Evolutionary conservation across 1,140 invertebrate genomes (phyloP).

Genomic region (Aplysia californica): DNA sequence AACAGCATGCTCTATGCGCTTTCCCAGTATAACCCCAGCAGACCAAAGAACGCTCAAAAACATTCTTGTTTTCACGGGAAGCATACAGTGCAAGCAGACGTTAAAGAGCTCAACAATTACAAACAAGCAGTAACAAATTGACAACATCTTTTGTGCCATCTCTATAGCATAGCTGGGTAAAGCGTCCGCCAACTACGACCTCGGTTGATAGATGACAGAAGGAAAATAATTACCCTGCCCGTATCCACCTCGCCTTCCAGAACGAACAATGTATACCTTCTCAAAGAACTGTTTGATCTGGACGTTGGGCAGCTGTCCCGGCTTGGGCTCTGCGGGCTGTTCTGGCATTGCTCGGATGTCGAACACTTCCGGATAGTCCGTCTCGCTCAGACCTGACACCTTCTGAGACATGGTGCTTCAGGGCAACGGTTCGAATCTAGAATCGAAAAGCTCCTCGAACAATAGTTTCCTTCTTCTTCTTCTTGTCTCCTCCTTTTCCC

Average conservation of each 20-base stretch:
- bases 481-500: too few species aligned
- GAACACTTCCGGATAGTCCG: conserved; percentile 42
- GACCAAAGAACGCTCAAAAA: neutral
- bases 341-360: conserved; percentile 45
- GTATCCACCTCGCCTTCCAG: neutral
- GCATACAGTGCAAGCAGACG: too few species aligned
- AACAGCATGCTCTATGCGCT: too few species aligned
- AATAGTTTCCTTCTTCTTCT: too few species aligned
- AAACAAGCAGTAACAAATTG: neutral
- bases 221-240: too few species aligned
- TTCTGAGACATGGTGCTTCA: too few species aligned
- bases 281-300: conserved; percentile 58
- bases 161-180: neutral
- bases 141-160: neutral
- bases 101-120: neutral
- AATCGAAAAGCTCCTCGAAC: too few species aligned
- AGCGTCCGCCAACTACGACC: neutral
- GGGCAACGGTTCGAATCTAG: too few species aligned
- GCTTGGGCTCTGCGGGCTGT: conserved; percentile 45
- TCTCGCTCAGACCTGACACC: conserved; percentile 16
- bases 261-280: conserved; percentile 40
- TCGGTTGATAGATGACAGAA: neutral
- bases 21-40: too few species aligned
- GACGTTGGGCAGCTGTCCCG: conserved; percentile 48
- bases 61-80: too few species aligned